Base-by-base conservation (phyloP, 1,140 invertebrate species). In the Lycorma delicatula region DNA sequence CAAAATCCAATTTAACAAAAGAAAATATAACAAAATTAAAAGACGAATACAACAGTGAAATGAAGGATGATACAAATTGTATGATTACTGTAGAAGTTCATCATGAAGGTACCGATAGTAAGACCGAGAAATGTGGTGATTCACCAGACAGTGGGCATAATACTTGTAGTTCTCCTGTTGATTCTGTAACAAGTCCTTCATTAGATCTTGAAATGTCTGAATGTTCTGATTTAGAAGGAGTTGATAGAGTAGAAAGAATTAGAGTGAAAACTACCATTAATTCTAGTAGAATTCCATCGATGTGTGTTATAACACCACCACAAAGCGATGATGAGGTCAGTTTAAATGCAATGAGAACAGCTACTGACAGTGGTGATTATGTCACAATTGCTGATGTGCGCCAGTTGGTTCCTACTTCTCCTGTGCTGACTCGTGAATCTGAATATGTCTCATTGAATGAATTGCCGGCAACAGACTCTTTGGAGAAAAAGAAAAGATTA, bases 281-380 rank as follows among this genome's bases (percentile, higher is more conserved):
- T 61, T 85, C 85, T 11, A 89, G 86, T 63, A 79, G 89, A 60
- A 93, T 93, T 67, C 91, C 91, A 3, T 92, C 89, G 0, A 90
- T 94, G 85, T 93, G 91, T 71, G 89, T 91, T 0, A 92, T 93
- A 16, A 93, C 90, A 6, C 89, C 90, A 9, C 83, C 86, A 1
- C 86, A 86, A 54, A 91, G 88, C 47, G 90, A 93, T 60, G 91
- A 93, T 64, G 90, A 91, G 67, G 82, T 61, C 7, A 66, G 67
- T 51, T 44, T 68, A 6, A 64, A 63, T 31, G 60, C 57, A 22
- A 58, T 53, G 2, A 51, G 52, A 22, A 46, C 52, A 49, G 48
- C 55, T n/a, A 52, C 61, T 2, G 74, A 82, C 70, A 77, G 82
- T 55, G 88, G 85, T 64, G 87, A 90, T 72, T 90, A 90, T 73